Conservation (phyloP, 2,797 vertebrate genomes). For the Cercopithecus neglectus region DNA sequence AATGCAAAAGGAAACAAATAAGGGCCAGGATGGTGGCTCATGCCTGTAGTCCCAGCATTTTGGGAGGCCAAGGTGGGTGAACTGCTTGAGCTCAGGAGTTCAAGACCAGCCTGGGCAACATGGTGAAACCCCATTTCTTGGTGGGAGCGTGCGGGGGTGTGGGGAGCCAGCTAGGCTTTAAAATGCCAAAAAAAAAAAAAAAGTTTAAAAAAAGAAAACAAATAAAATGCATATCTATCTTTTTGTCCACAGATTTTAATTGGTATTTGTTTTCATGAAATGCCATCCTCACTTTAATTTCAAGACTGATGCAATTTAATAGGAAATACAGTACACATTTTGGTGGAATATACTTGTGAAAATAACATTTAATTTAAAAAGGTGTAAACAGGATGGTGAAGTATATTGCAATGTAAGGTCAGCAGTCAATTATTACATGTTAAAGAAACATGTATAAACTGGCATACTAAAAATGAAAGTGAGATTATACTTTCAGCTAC, state of each 20-base stretch:
- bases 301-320: slow-evolving; percentile 4
- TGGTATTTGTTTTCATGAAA: slow-evolving; percentile 47
- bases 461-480: neutral
- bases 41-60: neutral
- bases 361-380: slow-evolving; percentile 44
- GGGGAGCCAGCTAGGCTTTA: neutral
- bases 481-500: neutral
- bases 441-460: neutral
- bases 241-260: slow-evolving; percentile 41
- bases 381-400: neutral
- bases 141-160: neutral
- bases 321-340: neutral
- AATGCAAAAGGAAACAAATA: slow-evolving; percentile 4
- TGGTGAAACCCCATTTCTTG: neutral
- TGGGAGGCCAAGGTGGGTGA: neutral
- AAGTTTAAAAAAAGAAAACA: too few species aligned
- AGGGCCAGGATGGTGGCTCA: neutral
- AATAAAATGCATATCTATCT: neutral
- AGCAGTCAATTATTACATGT: neutral
- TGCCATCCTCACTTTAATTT: slow-evolving; percentile 34
- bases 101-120: neutral
- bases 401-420: neutral
- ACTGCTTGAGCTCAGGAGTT: neutral
- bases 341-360: slow-evolving; percentile 16
- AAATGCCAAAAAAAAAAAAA: too few species aligned